Conservation (phyloP, 2,797 vertebrate species). For the Bradypodion ventrale region DNA sequence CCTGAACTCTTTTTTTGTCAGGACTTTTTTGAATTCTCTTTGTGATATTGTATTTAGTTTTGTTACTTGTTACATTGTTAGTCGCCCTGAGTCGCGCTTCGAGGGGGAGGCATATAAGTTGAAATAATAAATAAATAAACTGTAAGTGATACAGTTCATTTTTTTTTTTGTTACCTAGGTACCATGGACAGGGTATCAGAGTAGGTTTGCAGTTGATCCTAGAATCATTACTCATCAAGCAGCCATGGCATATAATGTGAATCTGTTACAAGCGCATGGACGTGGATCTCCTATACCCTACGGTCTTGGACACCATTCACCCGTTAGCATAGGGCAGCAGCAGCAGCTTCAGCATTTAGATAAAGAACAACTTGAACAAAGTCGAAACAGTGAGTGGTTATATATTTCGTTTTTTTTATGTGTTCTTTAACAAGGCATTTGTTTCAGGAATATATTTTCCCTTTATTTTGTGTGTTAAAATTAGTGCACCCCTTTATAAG, state of each 20-base stretch:
- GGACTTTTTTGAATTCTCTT: too few relatives aligned
- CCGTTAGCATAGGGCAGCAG: constrained; percentile 85
- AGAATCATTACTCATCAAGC: constrained; percentile 95
- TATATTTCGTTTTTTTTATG: background rate
- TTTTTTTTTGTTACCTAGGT: constrained; percentile 76
- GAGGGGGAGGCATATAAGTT: too few relatives aligned
- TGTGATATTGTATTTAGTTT: too few relatives aligned
- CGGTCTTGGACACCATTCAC: constrained; percentile 89
- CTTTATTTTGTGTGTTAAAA: background rate
- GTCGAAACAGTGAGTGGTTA: constrained; percentile 83
- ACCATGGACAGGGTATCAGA: constrained; percentile 96
- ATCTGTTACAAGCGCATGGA: constrained; percentile 91
- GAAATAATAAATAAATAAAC: too few relatives aligned
- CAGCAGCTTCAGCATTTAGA: constrained; percentile 80
- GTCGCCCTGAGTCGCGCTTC: too few relatives aligned
- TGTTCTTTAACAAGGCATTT: background rate
- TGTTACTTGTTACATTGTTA: too few relatives aligned
- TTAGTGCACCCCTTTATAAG: background rate
- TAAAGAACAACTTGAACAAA: constrained; percentile 90
- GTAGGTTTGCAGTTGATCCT: constrained; percentile 95
- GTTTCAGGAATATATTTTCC: background rate
- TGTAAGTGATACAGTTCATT: background rate
- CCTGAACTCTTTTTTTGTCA: too few relatives aligned
- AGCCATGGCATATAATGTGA: constrained; percentile 96
- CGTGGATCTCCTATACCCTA: constrained; percentile 93